phyloP scores from a whole-genome alignment of 2,888 invertebrate species.

The Ophion obscuratus region DNA sequence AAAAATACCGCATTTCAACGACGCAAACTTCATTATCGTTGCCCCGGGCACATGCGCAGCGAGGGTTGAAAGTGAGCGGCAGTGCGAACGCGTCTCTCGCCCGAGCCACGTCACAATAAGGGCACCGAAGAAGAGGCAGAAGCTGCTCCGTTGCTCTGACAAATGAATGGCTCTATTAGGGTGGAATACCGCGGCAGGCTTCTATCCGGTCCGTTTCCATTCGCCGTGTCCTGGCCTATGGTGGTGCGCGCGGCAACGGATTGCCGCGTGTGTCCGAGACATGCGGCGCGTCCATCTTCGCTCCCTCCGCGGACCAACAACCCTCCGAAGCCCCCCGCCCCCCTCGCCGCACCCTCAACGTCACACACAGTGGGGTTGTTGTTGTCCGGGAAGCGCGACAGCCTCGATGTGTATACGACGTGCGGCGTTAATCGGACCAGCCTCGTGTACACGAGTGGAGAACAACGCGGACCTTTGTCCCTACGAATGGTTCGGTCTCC shows the following conservation, averaged over 20 bases:
- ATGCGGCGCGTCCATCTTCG: conserved; percentile 62
- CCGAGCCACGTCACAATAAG: not conserved
- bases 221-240: conserved; percentile 26
- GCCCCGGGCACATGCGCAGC: not conserved
- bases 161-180: conserved; percentile 67
- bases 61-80: not conserved
- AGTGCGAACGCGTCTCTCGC: conserved; percentile 23
- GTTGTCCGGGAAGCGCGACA: conserved; percentile 58
- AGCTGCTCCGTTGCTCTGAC: conserved; percentile 17
- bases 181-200: conserved; percentile 42
- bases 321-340: not conserved
- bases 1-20: not conserved
- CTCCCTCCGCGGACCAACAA: conserved; percentile 4
- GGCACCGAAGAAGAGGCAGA: not conserved
- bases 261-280: conserved; percentile 56
- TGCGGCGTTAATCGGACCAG: conserved; percentile 33
- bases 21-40: not conserved
- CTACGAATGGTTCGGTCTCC: conserved; percentile 58
- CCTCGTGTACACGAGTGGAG: conserved; percentile 35
- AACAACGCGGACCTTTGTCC: conserved; percentile 67
- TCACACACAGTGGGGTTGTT: conserved; percentile 65
- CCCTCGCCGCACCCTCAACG: conserved; percentile 38
- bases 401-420: conserved; percentile 38
- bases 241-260: not conserved
- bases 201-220: conserved; percentile 32